Evolutionary conservation across 2,113 vertebrate species (phyloP), one percentile per base, ranked within the genome.

Genomic region (Symphodus melops): DNA sequence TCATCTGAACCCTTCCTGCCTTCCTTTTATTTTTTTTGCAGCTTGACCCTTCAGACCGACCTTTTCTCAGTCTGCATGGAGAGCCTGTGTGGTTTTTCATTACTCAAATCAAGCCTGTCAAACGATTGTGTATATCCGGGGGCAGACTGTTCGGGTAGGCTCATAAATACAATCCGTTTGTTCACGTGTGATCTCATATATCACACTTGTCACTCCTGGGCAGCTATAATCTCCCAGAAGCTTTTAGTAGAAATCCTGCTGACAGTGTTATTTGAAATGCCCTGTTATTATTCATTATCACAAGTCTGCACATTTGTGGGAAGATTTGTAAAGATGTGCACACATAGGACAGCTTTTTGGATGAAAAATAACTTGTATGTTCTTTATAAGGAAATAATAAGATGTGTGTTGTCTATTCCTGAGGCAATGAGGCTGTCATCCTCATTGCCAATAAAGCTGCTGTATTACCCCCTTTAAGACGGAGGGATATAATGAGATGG

Each of bases 121-220:
- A 57, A 81, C 4, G 25, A 66, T 57, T 54, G 78, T 77, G 72
- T 76, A 65, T 66, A 70, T 73, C 62, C 72, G 8, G 12, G 46
- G 0, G 9, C n/a, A 39, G 57, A 41, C 67, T 59, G 66, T 88
- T 79, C 69, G 44, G 12, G 60, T 36, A 36, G 65, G 56, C 82
- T 81, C 77, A 83, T 83, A 81, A 90, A 77, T 60, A 70, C 68
- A 68, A 68, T 74, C 66, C 82, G 70, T 90, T 88, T 83, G 74
- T 86, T 81, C 76, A 62, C 51, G 77, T 81, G 81, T 77, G 80
- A 86, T 88, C 82, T 87, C 84, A 84, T 89, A 81, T 69, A 85
- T 84, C 81, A 79, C 21, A 63, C 63, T 66, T 82, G 68, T 83
- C 75, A 77, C 65, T 80, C 68, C 48, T 53, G 62, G 68, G 77